Evolutionary conservation across 2,113 vertebrate genomes (phyloP).

Genomic region (Rhinoderma darwinii): DNA sequence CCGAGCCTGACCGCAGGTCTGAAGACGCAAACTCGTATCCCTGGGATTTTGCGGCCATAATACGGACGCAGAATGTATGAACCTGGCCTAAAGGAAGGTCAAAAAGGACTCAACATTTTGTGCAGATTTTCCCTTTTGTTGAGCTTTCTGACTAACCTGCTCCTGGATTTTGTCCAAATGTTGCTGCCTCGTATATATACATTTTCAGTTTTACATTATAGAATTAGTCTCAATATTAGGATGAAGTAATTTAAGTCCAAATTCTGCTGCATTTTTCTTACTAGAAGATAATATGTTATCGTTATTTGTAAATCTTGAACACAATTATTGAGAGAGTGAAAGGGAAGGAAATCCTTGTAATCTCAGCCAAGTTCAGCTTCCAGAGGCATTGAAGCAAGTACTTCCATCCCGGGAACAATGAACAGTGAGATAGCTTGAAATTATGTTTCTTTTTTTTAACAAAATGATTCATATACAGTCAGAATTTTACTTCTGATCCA

Average conservation of each 20-base stretch:
- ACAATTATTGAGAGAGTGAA: conserved; percentile 49
- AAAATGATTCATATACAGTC: conserved; percentile 18
- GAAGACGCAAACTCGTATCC: too few species aligned
- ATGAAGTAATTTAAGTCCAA: conserved; percentile 32
- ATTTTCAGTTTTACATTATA: conserved; percentile 28
- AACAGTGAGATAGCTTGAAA: conserved; percentile 44
- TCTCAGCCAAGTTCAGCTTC: conserved; percentile 20
- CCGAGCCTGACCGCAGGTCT: too few species aligned
- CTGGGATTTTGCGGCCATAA: too few species aligned
- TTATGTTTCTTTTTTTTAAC: conserved; percentile 46
- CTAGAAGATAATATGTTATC: conserved; percentile 31
- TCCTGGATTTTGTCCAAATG: not conserved
- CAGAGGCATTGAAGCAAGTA: conserved; percentile 45
- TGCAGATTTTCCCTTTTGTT: too few species aligned
- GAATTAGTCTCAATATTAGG: conserved; percentile 11
- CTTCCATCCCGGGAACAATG: conserved; percentile 54
- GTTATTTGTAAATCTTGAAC: conserved; percentile 53
- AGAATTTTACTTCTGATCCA: conserved; percentile 34
- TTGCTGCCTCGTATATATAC: not conserved
- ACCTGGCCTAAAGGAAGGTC: too few species aligned
- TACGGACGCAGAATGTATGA: too few species aligned
- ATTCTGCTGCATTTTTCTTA: not conserved
- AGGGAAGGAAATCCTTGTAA: conserved; percentile 49
- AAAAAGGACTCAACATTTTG: too few species aligned
- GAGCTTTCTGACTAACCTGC: not conserved